These are phyloP conservation scores for Oophaga sylvatica DNA, from an alignment of 2,797 vertebrate species.

Conservation along the genomic window DNA sequence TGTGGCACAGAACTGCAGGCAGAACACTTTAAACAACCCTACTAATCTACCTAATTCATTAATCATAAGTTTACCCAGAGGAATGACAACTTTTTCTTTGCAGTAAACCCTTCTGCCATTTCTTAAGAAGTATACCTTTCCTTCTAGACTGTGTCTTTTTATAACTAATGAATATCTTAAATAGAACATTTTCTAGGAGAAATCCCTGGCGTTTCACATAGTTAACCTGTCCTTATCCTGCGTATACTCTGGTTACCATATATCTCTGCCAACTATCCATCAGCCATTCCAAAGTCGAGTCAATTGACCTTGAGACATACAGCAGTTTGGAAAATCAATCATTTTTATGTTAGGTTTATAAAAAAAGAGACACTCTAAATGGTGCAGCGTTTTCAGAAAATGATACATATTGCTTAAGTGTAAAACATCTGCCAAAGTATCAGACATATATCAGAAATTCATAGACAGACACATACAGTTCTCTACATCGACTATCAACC, in stretches of 20 bases:
- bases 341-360: conserved; percentile 27
- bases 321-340: conserved; percentile 30
- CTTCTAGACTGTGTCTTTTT: conserved; percentile 31
- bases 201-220: conserved; percentile 8
- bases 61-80: conserved; percentile 44
- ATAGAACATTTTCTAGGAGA: neutral
- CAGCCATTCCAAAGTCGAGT: conserved; percentile 27
- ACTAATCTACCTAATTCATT: conserved; percentile 49
- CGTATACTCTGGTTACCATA: conserved; percentile 8
- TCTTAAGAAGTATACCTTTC: conserved; percentile 25
- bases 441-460: neutral
- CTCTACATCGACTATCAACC: neutral
- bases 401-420: neutral
- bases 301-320: conserved; percentile 36
- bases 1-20: conserved; percentile 31
- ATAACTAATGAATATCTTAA: conserved; percentile 48
- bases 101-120: neutral
- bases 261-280: conserved; percentile 33
- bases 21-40: conserved; percentile 31
- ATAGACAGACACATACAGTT: neutral
- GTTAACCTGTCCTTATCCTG: conserved; percentile 42
- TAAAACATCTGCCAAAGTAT: neutral
- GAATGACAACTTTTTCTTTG: conserved; percentile 43
- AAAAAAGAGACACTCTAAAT: neutral
- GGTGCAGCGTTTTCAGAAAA: conserved; percentile 13